Evolutionary conservation across 2,797 vertebrate genomes (phyloP).

Genomic region (Anolis apletophallus): DNA sequence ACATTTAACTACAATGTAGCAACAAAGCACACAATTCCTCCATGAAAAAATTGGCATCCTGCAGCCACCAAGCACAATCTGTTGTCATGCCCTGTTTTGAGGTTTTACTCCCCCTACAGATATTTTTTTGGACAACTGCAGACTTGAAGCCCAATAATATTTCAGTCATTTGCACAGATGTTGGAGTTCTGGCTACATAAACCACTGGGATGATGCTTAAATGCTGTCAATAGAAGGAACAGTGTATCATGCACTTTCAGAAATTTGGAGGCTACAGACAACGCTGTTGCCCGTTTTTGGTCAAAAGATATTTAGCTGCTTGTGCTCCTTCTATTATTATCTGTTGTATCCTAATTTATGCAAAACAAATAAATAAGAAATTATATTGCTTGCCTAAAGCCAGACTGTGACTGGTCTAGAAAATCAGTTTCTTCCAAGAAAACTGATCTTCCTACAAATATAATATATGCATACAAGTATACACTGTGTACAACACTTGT

Average conservation of each 20-base stretch:
- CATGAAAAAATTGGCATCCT: background rate
- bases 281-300: too few relatives aligned
- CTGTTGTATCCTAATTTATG: too few relatives aligned
- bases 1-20: background rate
- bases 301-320: too few relatives aligned
- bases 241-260: background rate
- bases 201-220: background rate
- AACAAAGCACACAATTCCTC: too few relatives aligned
- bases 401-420: too few relatives aligned
- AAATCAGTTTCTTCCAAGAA: too few relatives aligned
- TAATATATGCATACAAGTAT: too few relatives aligned
- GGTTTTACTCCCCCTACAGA: background rate
- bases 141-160: background rate
- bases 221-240: background rate
- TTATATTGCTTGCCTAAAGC: slow-evolving; percentile 28
- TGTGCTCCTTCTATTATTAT: too few relatives aligned
- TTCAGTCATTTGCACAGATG: background rate
- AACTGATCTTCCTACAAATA: slow-evolving; percentile 6
- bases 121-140: background rate
- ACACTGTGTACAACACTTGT: background rate
- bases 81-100: background rate
- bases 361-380: background rate
- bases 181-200: background rate
- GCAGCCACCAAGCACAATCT: background rate
- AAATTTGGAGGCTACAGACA: background rate